Percentiles rank a stretch among this genome's conserved stretches.
phyloP scores from a whole-genome alignment of 2,797 vertebrate genomes.

The Hafferia zeledoni region DNA sequence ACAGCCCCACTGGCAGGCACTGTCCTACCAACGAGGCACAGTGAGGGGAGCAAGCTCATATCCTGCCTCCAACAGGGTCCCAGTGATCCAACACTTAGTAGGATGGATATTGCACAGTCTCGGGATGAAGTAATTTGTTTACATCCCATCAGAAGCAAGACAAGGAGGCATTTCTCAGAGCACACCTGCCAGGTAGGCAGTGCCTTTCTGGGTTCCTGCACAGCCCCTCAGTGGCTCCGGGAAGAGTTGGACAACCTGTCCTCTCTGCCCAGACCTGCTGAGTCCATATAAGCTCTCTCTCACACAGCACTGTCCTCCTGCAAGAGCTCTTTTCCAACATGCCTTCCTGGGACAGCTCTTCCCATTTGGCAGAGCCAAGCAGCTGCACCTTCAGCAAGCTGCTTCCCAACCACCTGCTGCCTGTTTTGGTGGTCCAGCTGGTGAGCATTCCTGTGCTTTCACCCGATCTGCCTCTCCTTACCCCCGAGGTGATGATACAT shows the following conservation, averaged over 20 bases:
- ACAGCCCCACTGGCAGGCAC: rapidly evolving
- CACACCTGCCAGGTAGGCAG: rapidly evolving
- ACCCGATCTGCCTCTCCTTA: not conserved
- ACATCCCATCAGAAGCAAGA: not conserved
- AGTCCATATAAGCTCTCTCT: not conserved
- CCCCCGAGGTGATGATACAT: not conserved
- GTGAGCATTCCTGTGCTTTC: not conserved
- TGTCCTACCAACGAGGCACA: rapidly evolving
- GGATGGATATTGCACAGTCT: not conserved
- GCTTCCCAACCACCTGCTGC: not conserved
- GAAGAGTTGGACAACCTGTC: not conserved
- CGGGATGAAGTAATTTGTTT: not conserved
- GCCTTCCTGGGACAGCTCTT: not conserved
- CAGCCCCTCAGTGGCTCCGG: not conserved
- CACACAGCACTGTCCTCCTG: rapidly evolving
- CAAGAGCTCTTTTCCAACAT: not conserved
- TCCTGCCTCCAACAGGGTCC: rapidly evolving
- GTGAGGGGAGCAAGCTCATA: not conserved
- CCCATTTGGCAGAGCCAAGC: not conserved
- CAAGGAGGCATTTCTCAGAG: not conserved
- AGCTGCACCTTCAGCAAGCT: slow-evolving; percentile 15
- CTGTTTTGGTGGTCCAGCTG: slow-evolving; percentile 43
- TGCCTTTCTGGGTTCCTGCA: too few species aligned
- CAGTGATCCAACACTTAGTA: not conserved
- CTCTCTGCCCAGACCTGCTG: rapidly evolving